Conservation (phyloP, 2,113 vertebrate genomes). For the Uria lomvia region DNA sequence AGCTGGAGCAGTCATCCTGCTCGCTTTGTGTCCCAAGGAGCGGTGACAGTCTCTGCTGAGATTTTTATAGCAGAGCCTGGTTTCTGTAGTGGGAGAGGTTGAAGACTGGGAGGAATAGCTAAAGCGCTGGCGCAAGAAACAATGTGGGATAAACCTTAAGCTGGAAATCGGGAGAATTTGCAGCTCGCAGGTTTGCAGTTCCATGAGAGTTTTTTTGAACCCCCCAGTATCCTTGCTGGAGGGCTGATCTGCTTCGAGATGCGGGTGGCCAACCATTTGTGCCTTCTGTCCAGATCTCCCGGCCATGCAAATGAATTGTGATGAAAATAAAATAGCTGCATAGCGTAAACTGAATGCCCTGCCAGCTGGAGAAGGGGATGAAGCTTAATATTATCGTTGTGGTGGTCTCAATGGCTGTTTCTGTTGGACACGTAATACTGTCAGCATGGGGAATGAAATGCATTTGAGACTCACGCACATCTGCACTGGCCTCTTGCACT, state of each 20-base stretch:
- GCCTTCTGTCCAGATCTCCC: not conserved
- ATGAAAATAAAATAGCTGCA: not conserved
- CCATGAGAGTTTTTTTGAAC: not conserved
- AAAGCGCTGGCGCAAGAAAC: not conserved
- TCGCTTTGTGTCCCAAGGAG: not conserved
- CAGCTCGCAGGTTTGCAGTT: not conserved
- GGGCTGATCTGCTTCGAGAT: not conserved
- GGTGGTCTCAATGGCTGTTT: not conserved
- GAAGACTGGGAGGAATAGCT: not conserved
- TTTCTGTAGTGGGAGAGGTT: not conserved
- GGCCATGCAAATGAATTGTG: not conserved
- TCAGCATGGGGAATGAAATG: not conserved
- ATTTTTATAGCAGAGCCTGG: not conserved
- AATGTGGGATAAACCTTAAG: not conserved
- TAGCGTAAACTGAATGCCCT: not conserved
- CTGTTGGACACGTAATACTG: not conserved
- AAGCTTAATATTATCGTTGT: not conserved
- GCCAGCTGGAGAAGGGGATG: not conserved
- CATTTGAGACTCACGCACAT: not conserved
- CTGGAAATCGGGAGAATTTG: not conserved
- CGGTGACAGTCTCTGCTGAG: not conserved
- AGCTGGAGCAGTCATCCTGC: not conserved
- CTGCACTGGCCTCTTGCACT: constrained; percentile 32
- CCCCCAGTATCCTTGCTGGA: not conserved
- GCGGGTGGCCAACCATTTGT: not conserved